Evolutionary conservation across 2,797 vertebrate species (phyloP).

Genomic region (Syndactyla subalaris): DNA sequence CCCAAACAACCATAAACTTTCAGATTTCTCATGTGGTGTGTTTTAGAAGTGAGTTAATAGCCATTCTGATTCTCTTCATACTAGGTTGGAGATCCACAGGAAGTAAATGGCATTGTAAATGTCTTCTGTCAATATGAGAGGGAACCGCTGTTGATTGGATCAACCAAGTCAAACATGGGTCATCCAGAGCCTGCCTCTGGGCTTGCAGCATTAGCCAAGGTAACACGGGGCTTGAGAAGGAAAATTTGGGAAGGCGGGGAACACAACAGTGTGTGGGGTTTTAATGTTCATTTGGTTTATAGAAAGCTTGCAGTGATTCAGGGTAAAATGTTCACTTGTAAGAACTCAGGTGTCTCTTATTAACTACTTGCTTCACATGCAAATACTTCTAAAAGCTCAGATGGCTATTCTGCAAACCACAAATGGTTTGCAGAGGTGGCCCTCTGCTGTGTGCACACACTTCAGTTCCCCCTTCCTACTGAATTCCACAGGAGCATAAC

Average conservation of each 20-base stretch:
- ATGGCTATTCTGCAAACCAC: background rate
- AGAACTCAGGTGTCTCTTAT: background rate
- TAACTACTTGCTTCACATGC: background rate
- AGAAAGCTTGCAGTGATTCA: background rate
- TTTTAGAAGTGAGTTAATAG: background rate
- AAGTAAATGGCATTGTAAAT: constrained; percentile 86
- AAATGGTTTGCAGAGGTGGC: background rate
- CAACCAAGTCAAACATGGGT: constrained; percentile 98
- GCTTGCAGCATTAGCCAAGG: constrained; percentile 90
- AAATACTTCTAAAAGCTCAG: background rate
- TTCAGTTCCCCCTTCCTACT: background rate
- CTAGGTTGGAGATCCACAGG: constrained; percentile 96
- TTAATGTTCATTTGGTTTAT: background rate
- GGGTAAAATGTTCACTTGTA: background rate
- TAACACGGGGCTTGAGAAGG: constrained; percentile 41
- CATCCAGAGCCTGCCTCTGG: constrained; percentile 95
- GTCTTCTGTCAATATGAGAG: constrained; percentile 83
- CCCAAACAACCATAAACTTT: background rate
- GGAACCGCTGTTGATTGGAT: constrained; percentile 89
- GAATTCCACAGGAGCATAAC: background rate
- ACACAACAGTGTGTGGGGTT: background rate
- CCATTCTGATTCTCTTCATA: background rate
- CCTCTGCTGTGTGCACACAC: background rate
- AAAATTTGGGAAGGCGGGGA: background rate
- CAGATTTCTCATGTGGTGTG: background rate